A percentile compares a stretch with the other conserved stretches of the same genome.
Conservation (phyloP, 2,888 invertebrate species). For the Magallana nippona region DNA sequence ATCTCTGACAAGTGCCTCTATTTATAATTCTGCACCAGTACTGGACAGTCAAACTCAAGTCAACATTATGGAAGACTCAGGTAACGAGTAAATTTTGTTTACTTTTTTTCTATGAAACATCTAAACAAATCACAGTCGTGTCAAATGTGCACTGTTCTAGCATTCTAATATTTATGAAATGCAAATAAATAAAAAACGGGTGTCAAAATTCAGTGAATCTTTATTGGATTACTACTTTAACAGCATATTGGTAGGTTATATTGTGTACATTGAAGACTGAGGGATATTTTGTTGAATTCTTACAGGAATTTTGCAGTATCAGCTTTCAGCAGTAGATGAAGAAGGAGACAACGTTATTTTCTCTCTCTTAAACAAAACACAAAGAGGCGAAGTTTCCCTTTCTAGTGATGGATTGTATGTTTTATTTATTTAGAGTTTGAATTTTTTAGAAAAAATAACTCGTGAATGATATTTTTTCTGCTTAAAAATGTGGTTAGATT, state of each 20-base stretch:
- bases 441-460: too few species aligned
- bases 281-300: too few species aligned
- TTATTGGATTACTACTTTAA: too few species aligned
- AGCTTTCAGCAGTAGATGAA: slow-evolving; percentile 38
- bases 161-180: too few species aligned
- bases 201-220: too few species aligned
- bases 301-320: slow-evolving; percentile 39
- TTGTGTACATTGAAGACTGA: neutral
- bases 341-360: slow-evolving; percentile 38
- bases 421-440: too few species aligned
- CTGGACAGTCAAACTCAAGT: slow-evolving; percentile 43
- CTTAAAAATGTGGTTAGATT: too few species aligned
- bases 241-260: neutral
- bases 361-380: neutral
- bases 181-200: too few species aligned
- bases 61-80: slow-evolving; percentile 49
- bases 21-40: slow-evolving; percentile 55
- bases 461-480: too few species aligned
- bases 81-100: slow-evolving; percentile 1
- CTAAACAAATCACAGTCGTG: too few species aligned
- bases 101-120: too few species aligned
- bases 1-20: slow-evolving; percentile 43
- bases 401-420: slow-evolving; percentile 33
- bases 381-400: neutral
- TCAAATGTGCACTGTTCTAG: too few species aligned